A percentile compares a stretch with the other conserved stretches of the same genome.
These are phyloP conservation scores for Arizona elegans DNA, from an alignment of 2,113 vertebrate species.

Conservation along the genomic window DNA sequence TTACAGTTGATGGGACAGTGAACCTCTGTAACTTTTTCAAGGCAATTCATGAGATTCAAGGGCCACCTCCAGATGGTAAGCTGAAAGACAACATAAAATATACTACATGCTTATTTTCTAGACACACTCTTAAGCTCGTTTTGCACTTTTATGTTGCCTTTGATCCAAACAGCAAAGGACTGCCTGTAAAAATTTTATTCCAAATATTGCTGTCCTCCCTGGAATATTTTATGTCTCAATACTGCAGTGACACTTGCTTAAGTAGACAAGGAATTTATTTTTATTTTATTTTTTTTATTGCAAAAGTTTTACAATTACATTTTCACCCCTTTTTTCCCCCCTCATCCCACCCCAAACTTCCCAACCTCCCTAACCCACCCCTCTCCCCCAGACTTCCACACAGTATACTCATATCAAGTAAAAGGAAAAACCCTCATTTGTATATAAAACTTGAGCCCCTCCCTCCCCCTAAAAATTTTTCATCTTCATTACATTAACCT, in stretches of 20 bases:
- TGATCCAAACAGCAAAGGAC: not conserved
- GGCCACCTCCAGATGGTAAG: constrained; percentile 30
- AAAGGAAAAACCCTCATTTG: no score
- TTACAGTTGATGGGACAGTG: constrained; percentile 26
- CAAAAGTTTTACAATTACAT: no score
- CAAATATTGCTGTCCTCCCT: not conserved
- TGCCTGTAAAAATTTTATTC: no score
- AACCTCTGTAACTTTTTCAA: constrained; percentile 24
- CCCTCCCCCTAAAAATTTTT: no score
- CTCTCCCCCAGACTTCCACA: no score
- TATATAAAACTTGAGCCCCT: no score
- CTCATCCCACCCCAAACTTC: no score
- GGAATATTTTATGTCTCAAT: not conserved
- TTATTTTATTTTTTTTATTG: no score
- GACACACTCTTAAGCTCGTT: not conserved
- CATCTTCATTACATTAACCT: no score
- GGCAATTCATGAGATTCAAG: not conserved
- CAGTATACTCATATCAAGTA: no score
- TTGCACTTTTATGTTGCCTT: not conserved
- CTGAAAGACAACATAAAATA: not conserved
- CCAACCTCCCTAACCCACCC: no score
- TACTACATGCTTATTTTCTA: not conserved
- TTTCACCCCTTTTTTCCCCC: no score
- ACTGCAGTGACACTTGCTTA: not conserved
- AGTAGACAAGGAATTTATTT: not conserved